Evolutionary conservation across 2,113 vertebrate genomes (phyloP), one percentile per base, ranked within the genome.

Genomic region (Odontesthes bonariensis): DNA sequence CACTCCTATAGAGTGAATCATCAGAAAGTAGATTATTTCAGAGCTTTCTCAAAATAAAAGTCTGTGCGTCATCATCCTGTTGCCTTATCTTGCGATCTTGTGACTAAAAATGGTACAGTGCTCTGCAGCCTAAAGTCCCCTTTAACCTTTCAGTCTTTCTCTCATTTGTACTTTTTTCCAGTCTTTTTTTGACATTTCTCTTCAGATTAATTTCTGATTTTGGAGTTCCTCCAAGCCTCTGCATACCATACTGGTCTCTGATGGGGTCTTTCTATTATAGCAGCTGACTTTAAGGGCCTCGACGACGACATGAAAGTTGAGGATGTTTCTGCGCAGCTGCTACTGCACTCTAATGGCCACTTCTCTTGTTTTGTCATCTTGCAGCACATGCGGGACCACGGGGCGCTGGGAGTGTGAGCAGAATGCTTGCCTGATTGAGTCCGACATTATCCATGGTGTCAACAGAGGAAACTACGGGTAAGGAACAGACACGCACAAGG

Each of bases 351-450:
- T 20, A 78, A 53, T 63, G 52, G 13, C 33, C n/a, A 17, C 7
- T 58, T 0, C 4, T 53, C 33, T 66, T 60, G 6, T 71, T 0
- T n/a, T n/a, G 79, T 9, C 27, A 49, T 51, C 54, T 0, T 82
- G 12, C 85, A 99, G 98, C 79, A 97, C 97, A n/a, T 99, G 98
- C 59, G 76, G 91, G 33, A 75, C 87, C 0, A 74, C 86, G 0
- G 96, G 96, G 8, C 92, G 85, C 65, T 99, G 98, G 98, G 93
- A 95, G 12, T 99, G 97, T 49, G 97, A 98, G 88, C 93, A 96
- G 85, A 88, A 95, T 0, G 92, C 94, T 19, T 99, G 98, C 77
- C 92, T 99, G 60, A 95, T 99, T 65, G 96, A 98, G 0, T 52
- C 47, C 1, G 95, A 96, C 57, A 94, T 96, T 79, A 97, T 99